Evolutionary conservation across 23 tunicate species (phyloP), one percentile per base, ranked within the genome.

Genomic region (Pegea sp.): DNA sequence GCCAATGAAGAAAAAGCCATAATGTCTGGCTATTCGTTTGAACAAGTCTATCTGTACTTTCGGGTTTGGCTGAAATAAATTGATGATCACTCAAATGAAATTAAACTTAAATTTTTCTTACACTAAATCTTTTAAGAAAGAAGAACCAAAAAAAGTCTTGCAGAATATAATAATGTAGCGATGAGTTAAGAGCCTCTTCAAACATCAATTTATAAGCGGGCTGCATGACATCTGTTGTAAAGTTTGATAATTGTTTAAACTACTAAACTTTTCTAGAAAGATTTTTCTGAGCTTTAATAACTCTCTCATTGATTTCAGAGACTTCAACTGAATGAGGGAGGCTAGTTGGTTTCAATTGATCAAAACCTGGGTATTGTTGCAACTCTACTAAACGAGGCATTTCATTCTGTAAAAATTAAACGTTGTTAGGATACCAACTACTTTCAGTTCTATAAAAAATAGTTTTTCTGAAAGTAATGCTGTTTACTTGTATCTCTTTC

Each of bases 81-180:
- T 38, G 46, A 38, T 8, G 13, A 11, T 38, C 16, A 16, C 16
- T 38, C 16, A 11, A 38, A 38, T 16, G 16, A 38, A 16, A 8
- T 38, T 38, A 38, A 38, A 38, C 13, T 13, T 52, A 22, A 50
- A 50, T n/a, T 50, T 13, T 50, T 11, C 84, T 33, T 31, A 74
- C 84, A 66, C 71, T 79, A 65, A 58, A 72, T 42, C 64, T 70
- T 44, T 71, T 55, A 21, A 80, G 51, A 49, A 80, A 80, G 42
- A 71, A 80, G 79, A 79, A 80, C 93, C 93, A 80, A 42, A 80
- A 80, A 1, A 68, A 18, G 32, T 80, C 93, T 46, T 71, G 93
- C 61, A 80, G 33, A 23, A 80, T 66, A n/a, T n/a, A n/a, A n/a
- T n/a, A n/a, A n/a, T n/a, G n/a, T n/a, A n/a, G n/a, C n/a, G n/a